A percentile compares a stretch with the other conserved stretches of the same genome.
phyloP scores from a whole-genome alignment of 2,113 vertebrate species.

The Coreoperca whiteheadi region DNA sequence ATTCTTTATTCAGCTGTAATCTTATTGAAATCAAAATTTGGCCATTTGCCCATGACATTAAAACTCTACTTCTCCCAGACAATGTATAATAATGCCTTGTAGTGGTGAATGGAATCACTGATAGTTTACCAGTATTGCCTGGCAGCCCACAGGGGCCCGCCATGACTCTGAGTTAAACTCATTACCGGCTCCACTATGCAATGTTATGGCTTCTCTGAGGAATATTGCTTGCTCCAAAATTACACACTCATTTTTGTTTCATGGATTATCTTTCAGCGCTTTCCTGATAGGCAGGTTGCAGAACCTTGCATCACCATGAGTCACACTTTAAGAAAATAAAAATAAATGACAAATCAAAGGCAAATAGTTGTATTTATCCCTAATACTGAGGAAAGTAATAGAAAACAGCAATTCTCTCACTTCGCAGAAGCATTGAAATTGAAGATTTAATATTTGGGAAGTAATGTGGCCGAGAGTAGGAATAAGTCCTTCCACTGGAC shows the following conservation, averaged over 20 bases:
- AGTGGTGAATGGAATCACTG: conserved; percentile 21
- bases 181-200: conserved; percentile 50
- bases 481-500: neutral
- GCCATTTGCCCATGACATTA: conserved; percentile 31
- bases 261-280: conserved; percentile 25
- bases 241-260: conserved; percentile 10
- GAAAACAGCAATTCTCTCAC: rapidly evolving
- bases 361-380: neutral
- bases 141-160: conserved; percentile 19
- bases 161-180: conserved; percentile 49
- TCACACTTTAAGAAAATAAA: neutral
- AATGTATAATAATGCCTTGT: conserved; percentile 36
- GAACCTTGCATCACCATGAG: conserved; percentile 43
- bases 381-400: conserved; percentile 1
- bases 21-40: neutral
- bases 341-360: conserved; percentile 18
- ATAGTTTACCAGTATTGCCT: conserved; percentile 36
- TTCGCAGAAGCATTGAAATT: neutral
- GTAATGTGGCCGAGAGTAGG: neutral
- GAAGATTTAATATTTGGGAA: neutral
- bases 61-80: conserved; percentile 5
- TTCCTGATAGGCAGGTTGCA: conserved; percentile 38
- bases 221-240: conserved; percentile 35
- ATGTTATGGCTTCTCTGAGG: conserved; percentile 48
- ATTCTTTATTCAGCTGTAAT: conserved; percentile 6